phyloP scores from a whole-genome alignment of 2,113 vertebrate species.

The Leucopternis melanops region DNA sequence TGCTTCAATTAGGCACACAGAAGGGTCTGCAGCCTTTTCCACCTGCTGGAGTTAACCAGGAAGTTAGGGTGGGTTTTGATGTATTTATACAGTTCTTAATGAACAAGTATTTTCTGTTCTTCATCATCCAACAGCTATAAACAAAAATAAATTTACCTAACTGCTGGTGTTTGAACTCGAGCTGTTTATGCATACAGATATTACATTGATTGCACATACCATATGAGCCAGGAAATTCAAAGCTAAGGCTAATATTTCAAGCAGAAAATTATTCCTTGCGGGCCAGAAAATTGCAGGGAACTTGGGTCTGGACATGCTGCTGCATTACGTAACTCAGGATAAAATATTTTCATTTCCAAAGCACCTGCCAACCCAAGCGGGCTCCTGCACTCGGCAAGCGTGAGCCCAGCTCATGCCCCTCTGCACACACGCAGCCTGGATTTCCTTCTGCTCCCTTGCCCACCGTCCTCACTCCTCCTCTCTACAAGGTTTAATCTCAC shows the following conservation, averaged over 20 bases:
- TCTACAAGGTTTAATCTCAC: background rate
- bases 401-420: background rate
- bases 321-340: background rate
- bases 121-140: background rate
- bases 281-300: constrained; percentile 27
- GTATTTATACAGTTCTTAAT: background rate
- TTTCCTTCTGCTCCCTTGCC: background rate
- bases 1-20: background rate
- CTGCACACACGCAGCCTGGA: background rate
- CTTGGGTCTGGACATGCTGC: background rate
- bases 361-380: constrained; percentile 6
- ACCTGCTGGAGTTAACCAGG: background rate
- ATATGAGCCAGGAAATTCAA: background rate
- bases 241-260: constrained; percentile 14
- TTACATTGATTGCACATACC: background rate
- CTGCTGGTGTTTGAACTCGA: too few relatives aligned
- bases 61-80: background rate
- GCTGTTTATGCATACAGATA: background rate
- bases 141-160: background rate
- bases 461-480: background rate
- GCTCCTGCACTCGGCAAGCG: background rate
- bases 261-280: constrained; percentile 10
- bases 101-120: background rate
- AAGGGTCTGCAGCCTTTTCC: background rate
- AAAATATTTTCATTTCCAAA: background rate